Evolutionary conservation across 2,888 invertebrate species (phyloP), one percentile per base, ranked within the genome.

Genomic region (Noctua janthe): DNA sequence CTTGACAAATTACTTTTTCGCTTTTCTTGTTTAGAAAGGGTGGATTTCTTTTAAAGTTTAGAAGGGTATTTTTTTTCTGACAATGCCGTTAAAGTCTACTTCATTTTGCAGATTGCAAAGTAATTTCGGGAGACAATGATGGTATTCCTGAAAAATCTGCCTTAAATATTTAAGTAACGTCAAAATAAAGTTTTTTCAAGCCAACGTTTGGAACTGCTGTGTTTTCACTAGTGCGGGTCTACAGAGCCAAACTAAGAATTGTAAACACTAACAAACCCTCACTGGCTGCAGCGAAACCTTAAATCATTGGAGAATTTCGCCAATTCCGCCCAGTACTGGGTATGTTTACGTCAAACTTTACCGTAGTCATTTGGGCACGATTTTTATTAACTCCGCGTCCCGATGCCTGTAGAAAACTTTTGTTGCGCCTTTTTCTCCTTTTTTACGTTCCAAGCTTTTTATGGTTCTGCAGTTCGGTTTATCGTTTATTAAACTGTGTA

Each of bases 1-100:
- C 95, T 96, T 96, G 96, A 96, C 96, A 96, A 96, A 96, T 96
- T 95, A 95, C 96, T 95, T 96, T 95, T 94, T 94, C 94, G 91
- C 92, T 94, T 93, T 93, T 94, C 95, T 94, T 95, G 94, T 94
- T 95, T 94, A 69, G 84, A 84, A 82, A 83, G 82, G 85, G 84
- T 74, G 74, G 71, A 75, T 80, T 84, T 78, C 66, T 80, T 89
- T 88, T 85, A 83, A 88, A 86, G 43, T 89, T 88, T 81, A 59
- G 72, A 77, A 80, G 75, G 70, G 67, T 76, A 71, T 75, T 88
- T 86, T 78, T 29, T 86, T 76, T 78, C 74, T 70, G 67, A 78
- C 86, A 76, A 74, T 76, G 64, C 47, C 64, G 70, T 82, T 47
- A 54, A 54, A 86, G 69, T 74, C 70, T 51, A 47, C 84, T 84